Base-by-base conservation (phyloP, 2,888 invertebrate species). In the Yponomeuta sedellus region DNA sequence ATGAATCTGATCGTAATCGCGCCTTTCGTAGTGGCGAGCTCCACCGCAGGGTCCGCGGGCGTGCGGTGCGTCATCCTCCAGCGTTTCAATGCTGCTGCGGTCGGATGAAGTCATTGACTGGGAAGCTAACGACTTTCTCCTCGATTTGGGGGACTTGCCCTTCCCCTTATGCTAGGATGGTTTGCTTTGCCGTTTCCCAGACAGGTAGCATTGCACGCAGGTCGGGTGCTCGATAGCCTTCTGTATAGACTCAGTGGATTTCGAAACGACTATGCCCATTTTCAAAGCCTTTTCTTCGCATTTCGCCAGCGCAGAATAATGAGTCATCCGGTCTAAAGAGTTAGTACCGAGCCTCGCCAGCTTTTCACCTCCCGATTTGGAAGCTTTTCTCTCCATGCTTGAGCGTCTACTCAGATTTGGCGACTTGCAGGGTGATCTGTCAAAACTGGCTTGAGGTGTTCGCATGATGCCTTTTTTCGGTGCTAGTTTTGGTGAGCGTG, bases 161-260 rank as follows among this genome's bases (percentile, higher is more conserved):
- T 90, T 93, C 87, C 91, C 92, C 92, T 92, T 94, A 89, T 94
- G 93, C 93, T 94, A 93, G 92, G 93, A 93, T 72, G 91, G 88
- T 82, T 93, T 91, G 72, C 88, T 92, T 71, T 89, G 89, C 57
- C 85, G 88, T 77, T 93, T 93, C 67, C 92, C 92, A 67, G 94
- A 94, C 61, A 95, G 92, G 82, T 95, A 93, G 77, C 95, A 95
- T 77, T 95, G 94, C 73, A 95, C 94, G 85, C 95, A 95, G 34
- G 94, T 94, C 63, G 94, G 94, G 68, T 94, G 93, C 70, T 95
- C 95, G 67, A 95, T 93, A 16, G 92, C 88, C 74, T 88, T 87
- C 16, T 89, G 84, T 62, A 92, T 92, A 0, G 92, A 92, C 73
- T 92, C 92, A 1, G 92, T 92, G 2, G 92, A 92, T 70, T 92